Evolutionary conservation across 2,113 vertebrate genomes (phyloP), one percentile per base, ranked within the genome.

Genomic region (Bujurquina vittata): DNA sequence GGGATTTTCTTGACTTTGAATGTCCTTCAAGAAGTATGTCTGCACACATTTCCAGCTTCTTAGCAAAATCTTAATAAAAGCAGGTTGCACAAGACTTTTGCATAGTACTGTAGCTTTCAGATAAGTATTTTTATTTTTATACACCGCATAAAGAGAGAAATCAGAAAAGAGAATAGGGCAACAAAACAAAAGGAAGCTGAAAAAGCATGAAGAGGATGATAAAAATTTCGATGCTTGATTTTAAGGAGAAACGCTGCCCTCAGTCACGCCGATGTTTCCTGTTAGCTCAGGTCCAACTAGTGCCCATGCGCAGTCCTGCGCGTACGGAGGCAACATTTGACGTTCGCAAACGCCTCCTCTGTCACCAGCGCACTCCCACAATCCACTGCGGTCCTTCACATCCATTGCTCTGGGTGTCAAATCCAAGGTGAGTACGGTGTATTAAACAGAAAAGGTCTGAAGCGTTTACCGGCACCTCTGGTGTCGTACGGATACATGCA

Each of bases 401-500:
- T 79, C 9, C 0, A 37, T 35, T 23, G 8, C 22, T 18, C 2
- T 3, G 12, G 81, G 90, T 90, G 92, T 94, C 94, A 91, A 91
- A 74, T 22, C 83, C 94, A 95, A 94, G 94, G 93, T 94, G 91
- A 94, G 93, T 86, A 4, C 35, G 14, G 20, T 7, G 20, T 29
- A 29, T 49, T 1, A 1, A 0, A 10, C 11, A 17, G 2, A 29
- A 55, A 29, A 2, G 2, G 12, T 3, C 0, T 18, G 3, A 18
- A 56, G 40, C 5, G 9, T 15, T 20, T 29, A 5, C 4, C 1
- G 26, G 8, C 14, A 0, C 4, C 0, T 0, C 20, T 2, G 26
- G 1, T 58, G 2, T 22, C 15, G 26, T 8, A 31, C 43, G 20
- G 43, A 49, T 7, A 52, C 43, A 15, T 33, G 8, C 23, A 31